Evolutionary conservation across 2,113 vertebrate species (phyloP), one percentile per base, ranked within the genome.

Genomic region (Takifugu bimaculatus): DNA sequence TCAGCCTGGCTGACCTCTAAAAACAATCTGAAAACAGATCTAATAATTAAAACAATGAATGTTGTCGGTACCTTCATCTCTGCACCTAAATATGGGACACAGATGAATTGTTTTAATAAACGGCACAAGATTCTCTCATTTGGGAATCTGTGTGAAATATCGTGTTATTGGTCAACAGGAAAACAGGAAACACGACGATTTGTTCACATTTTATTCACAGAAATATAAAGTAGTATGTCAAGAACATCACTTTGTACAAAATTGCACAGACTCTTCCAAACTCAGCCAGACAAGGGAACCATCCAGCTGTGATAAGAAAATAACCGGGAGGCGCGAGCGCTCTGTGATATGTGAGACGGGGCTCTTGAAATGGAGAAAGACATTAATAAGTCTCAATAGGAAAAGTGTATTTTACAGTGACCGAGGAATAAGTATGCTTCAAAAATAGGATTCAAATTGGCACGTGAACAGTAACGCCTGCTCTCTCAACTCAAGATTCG

Each of bases 161-260:
- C 4, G 11, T 45, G 43, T 10, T 45, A 5, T 13, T 14, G 9
- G 32, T 35, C 32, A 35, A 35, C 32, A 5, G 5, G 32, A 11
- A 6, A 39, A 10, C 35, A 39, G 35, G 4, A 39, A 39, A 39
- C 1, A 39, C 9, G 9, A 10, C 9, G 7, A 10, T 76, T 79
- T 88, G 57, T 84, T 89, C 81, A 85, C 81, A 61, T 88, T 91
- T 92, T 90, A 92, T 91, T 91, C 86, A 91, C 91, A 91, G 88
- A 90, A 91, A 90, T 91, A 91, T 91, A 92, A 91, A 92, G 88
- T 85, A 90, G 79, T 87, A 90, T 85, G 87, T 90, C 80, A 89
- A 88, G 78, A 87, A 89, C 88, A 84, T 90, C 88, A 90, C 88
- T 90, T 91, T 88, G 81, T 92, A 91, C 89, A 92, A 91, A 92